Conservation (phyloP, 1,140 invertebrate species). For the Caenorhabditis remanei region DNA sequence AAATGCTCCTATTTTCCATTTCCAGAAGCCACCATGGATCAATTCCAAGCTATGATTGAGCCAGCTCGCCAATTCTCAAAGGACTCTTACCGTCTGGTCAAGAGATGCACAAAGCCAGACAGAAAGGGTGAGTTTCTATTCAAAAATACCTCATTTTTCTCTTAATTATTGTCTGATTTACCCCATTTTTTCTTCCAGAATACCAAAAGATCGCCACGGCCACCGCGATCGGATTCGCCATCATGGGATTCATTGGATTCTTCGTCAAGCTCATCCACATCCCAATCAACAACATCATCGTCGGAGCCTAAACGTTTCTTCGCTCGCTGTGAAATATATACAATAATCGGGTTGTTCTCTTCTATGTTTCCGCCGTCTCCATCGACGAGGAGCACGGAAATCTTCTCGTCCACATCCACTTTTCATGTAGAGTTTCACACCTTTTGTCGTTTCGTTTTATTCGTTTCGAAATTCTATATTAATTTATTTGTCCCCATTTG, state of each 20-base stretch:
- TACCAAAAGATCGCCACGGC: constrained; percentile 99
- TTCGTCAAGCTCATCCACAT: constrained; percentile 99
- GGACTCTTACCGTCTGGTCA: constrained; percentile 93
- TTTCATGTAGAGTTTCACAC: constrained; percentile 48
- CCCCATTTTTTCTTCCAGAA: constrained; percentile 83
- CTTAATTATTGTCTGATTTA: no score
- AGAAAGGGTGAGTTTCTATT: constrained; percentile 85
- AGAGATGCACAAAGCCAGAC: constrained; percentile 99
- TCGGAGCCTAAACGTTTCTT: constrained; percentile 78
- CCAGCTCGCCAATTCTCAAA: constrained; percentile 95
- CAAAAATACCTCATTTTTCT: neutral
- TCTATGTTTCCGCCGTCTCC: constrained; percentile 53
- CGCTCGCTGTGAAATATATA: constrained; percentile 10
- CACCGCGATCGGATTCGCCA: constrained; percentile 98
- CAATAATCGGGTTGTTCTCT: constrained; percentile 47
- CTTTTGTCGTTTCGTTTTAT: constrained; percentile 15
- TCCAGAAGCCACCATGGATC: constrained; percentile 86
- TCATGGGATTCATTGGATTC: constrained; percentile 99
- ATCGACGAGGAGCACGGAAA: constrained; percentile 47
- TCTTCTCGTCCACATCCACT: neutral
- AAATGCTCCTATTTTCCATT: neutral
- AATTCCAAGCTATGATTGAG: constrained; percentile 93
- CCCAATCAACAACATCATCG: constrained; percentile 99
- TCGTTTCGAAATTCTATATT: constrained; percentile 26
- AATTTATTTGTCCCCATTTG: constrained; percentile 22